These are phyloP conservation scores for Ctenoplectra terminalis DNA, from an alignment of 1,140 invertebrate species.

Conservation along the genomic window DNA sequence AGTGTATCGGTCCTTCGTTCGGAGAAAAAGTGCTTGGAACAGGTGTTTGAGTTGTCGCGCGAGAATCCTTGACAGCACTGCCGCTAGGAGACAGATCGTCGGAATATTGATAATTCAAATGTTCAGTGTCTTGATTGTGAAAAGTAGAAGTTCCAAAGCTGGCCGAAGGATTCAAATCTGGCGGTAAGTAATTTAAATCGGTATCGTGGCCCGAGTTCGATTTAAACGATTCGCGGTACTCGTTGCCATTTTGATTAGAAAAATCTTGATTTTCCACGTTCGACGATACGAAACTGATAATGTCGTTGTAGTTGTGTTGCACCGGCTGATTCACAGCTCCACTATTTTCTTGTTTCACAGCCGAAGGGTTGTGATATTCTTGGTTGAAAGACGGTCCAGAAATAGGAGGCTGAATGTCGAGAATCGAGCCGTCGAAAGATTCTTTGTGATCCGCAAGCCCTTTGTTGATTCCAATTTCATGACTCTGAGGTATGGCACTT, in stretches of 20 bases:
- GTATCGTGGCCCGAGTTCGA: not conserved
- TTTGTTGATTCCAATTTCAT: not conserved
- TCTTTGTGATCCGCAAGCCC: not conserved
- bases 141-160: constrained; percentile 19
- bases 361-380: not conserved
- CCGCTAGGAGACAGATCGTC: constrained; percentile 35
- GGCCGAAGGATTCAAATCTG: not conserved
- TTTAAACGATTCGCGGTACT: not conserved
- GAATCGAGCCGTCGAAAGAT: not conserved
- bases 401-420: not conserved
- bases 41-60: not conserved
- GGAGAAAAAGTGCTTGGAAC: not conserved
- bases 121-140: not conserved
- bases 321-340: not conserved
- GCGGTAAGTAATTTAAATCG: not conserved
- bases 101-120: constrained; percentile 22
- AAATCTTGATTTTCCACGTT: not conserved
- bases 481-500: not conserved
- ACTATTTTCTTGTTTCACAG: not conserved
- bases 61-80: constrained; percentile 30
- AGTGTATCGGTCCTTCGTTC: constrained; percentile 31
- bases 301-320: not conserved
- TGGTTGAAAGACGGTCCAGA: not conserved
- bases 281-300: not conserved
- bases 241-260: not conserved